Evolutionary conservation across 2,797 vertebrate species (phyloP).

Genomic region (Lithobates sylvaticus): DNA sequence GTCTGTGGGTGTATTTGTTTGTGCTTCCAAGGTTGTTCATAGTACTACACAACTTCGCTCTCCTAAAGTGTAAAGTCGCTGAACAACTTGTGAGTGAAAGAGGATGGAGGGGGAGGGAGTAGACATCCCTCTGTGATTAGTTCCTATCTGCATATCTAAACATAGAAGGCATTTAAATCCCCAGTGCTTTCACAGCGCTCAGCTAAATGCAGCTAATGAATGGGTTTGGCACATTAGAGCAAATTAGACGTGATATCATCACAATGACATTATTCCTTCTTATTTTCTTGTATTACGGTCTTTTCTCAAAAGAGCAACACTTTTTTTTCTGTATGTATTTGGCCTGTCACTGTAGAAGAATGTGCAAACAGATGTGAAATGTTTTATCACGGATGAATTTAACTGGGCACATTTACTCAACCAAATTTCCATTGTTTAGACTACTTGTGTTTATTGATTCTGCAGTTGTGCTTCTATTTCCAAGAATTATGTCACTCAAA

Average conservation of each 20-base stretch:
- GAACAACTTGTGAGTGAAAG: slow-evolving; percentile 44
- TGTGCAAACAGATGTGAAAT: slow-evolving; percentile 33
- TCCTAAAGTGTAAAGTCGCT: slow-evolving; percentile 33
- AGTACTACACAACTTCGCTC: slow-evolving; percentile 20
- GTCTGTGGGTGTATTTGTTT: slow-evolving; percentile 12
- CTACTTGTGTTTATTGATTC: slow-evolving; percentile 42
- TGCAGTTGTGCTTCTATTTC: not conserved
- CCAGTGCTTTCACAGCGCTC: slow-evolving; percentile 37
- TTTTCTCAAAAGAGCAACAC: not conserved
- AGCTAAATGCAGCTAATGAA: slow-evolving; percentile 45
- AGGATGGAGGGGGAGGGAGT: slow-evolving; percentile 39
- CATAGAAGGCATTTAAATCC: slow-evolving; percentile 59
- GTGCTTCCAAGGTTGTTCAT: slow-evolving; percentile 24
- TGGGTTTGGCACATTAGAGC: slow-evolving; percentile 44
- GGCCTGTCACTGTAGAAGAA: not conserved
- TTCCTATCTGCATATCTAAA: slow-evolving; percentile 61
- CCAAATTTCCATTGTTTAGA: slow-evolving; percentile 46
- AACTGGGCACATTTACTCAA: slow-evolving; percentile 7
- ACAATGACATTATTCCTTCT: slow-evolving; percentile 16
- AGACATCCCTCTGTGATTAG: slow-evolving; percentile 40
- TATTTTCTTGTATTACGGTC: not conserved
- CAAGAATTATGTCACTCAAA: not conserved
- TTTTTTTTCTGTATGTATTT: not conserved
- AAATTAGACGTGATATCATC: slow-evolving; percentile 22
- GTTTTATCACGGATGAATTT: slow-evolving; percentile 20